Conservation (phyloP, 2,113 vertebrate species). For the Uria aalge region DNA sequence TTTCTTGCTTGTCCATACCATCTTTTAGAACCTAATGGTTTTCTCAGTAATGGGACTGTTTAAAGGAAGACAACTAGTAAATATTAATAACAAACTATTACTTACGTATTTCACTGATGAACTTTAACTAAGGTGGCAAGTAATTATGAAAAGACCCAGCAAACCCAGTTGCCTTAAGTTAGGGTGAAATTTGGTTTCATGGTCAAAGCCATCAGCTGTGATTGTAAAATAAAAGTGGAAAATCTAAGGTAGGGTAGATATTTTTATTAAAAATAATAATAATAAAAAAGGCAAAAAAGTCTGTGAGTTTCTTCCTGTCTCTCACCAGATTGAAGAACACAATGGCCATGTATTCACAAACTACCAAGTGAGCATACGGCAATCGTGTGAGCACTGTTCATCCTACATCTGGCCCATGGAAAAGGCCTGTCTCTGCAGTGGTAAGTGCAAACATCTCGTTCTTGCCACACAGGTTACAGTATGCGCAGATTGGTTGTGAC, state of each 20-base stretch:
- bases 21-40: not conserved
- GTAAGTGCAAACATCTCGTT: slow-evolving; percentile 72
- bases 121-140: not conserved
- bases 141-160: not conserved
- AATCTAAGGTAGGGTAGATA: not conserved
- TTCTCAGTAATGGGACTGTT: not conserved
- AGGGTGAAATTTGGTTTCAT: not conserved
- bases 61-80: not conserved
- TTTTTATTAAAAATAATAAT: not conserved
- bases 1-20: not conserved
- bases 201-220: not conserved
- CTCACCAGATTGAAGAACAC: slow-evolving; percentile 82
- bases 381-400: slow-evolving; percentile 92
- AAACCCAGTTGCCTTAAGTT: not conserved
- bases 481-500: not conserved
- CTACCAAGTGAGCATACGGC: slow-evolving; percentile 96
- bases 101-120: not conserved
- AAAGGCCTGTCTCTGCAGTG: slow-evolving; percentile 92
- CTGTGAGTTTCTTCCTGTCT: not conserved
- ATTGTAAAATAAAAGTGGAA: not conserved
- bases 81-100: not conserved
- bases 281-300: not conserved
- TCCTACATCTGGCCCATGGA: slow-evolving; percentile 99
- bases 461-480: rapidly evolving
- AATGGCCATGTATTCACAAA: slow-evolving; percentile 87